These are phyloP conservation scores for Antheraea yamamai DNA, from an alignment of 2,888 invertebrate species.

Conservation along the genomic window DNA sequence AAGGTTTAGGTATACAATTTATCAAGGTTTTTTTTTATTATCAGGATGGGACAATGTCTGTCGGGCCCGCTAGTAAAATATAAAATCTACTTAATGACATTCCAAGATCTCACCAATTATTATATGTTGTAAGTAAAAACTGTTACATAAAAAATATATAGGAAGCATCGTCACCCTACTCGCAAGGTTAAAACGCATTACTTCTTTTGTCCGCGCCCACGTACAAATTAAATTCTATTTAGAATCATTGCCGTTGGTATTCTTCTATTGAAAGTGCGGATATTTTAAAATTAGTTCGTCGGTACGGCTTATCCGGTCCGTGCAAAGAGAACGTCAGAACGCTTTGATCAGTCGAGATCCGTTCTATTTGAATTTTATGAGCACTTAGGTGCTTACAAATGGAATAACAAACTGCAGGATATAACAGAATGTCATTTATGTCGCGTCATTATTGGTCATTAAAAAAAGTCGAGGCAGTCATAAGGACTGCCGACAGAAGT, in stretches of 20 bases:
- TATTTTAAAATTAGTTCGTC: slow-evolving; percentile 2
- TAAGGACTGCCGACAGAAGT: no score
- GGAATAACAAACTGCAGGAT: not conserved
- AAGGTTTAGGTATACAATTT: no score
- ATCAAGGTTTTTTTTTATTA: no score
- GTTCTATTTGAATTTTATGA: not conserved
- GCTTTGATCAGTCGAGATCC: not conserved
- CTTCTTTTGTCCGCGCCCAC: slow-evolving; percentile 4
- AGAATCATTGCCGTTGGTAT: not conserved
- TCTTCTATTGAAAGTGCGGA: not conserved
- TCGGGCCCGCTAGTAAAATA: no score
- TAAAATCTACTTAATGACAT: no score
- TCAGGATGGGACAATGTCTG: no score
- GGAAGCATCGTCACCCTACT: not conserved
- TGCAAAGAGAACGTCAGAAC: not conserved
- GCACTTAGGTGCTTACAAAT: not conserved
- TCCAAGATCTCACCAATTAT: no score
- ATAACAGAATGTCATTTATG: not conserved
- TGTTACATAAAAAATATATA: no score
- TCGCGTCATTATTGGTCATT: not conserved
- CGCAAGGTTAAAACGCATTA: slow-evolving; percentile 5
- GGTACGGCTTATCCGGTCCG: not conserved
- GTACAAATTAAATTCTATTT: slow-evolving; percentile 11
- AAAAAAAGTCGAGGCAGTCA: no score
- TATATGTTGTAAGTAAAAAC: no score